Conservation (phyloP, 2,113 vertebrate genomes). For the Taurulus bubalis region DNA sequence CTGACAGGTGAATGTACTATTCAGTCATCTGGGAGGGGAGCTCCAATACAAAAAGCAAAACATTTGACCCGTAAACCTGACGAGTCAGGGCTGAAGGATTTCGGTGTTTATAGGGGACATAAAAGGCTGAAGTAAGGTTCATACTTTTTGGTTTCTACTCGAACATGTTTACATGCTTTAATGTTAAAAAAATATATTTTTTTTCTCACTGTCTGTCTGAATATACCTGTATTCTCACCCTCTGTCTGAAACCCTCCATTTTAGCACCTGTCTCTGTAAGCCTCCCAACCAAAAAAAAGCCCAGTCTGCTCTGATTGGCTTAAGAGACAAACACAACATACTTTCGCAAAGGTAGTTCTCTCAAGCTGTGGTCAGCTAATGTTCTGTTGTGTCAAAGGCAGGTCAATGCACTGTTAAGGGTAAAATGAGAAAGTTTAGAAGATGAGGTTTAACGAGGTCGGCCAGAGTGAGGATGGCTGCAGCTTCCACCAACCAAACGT, state of each 20-base stretch:
- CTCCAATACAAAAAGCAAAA: slow-evolving; percentile 24
- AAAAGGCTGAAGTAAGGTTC: neutral
- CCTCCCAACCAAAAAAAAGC: neutral
- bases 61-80: neutral
- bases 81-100: slow-evolving; percentile 14
- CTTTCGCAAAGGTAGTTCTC: neutral
- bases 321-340: neutral
- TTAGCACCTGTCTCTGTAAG: neutral
- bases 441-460: neutral
- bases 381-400: neutral
- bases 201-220: neutral
- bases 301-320: neutral
- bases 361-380: neutral
- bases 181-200: neutral
- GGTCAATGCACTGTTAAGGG: slow-evolving; percentile 16
- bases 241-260: neutral
- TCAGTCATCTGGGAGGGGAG: slow-evolving; percentile 43
- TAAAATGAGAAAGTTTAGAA: neutral
- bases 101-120: neutral
- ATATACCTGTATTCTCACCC: neutral
- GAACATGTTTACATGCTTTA: neutral
- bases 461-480: neutral
- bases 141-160: neutral
- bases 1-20: slow-evolving; percentile 31
- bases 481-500: neutral